Evolutionary conservation across 23 tunicate genomes (phyloP).

Genomic region (Diplosoma virens): DNA sequence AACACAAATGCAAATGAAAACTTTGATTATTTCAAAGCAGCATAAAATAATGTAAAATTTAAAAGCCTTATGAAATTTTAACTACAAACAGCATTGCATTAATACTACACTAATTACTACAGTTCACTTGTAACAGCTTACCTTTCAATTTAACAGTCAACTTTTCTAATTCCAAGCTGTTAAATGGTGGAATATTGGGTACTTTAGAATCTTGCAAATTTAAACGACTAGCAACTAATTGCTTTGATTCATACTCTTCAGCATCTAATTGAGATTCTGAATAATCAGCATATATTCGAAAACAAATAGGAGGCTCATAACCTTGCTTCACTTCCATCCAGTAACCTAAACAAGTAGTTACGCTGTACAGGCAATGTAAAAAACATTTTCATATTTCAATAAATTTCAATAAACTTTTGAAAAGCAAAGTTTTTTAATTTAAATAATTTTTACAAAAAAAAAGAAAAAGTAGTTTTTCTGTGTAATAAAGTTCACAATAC

Average conservation of each 20-base stretch:
- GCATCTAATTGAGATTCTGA: slow-evolving; percentile 15
- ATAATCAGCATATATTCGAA: slow-evolving; percentile 21
- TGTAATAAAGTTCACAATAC: no score
- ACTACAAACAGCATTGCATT: background rate
- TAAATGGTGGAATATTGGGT: slow-evolving; percentile 15
- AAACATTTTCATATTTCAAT: no score
- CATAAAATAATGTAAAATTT: background rate
- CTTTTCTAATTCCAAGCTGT: background rate
- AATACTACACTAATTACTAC: no score
- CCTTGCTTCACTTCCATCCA: slow-evolving; percentile 43
- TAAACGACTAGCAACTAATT: slow-evolving; percentile 17
- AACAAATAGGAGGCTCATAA: background rate
- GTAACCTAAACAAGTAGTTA: slow-evolving; percentile 18
- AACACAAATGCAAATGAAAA: no score
- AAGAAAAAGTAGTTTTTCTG: no score
- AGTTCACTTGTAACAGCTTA: no score
- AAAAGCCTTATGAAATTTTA: background rate
- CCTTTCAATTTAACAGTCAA: slow-evolving; percentile 22
- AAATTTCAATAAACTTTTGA: no score
- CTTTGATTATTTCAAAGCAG: no score
- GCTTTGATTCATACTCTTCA: slow-evolving; percentile 33
- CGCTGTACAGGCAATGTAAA: no score
- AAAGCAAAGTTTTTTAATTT: no score
- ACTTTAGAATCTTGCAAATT: background rate
- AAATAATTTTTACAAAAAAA: no score